phyloP scores from a whole-genome alignment of 1,140 invertebrate species.

The Pemphigus obesinymphae region DNA sequence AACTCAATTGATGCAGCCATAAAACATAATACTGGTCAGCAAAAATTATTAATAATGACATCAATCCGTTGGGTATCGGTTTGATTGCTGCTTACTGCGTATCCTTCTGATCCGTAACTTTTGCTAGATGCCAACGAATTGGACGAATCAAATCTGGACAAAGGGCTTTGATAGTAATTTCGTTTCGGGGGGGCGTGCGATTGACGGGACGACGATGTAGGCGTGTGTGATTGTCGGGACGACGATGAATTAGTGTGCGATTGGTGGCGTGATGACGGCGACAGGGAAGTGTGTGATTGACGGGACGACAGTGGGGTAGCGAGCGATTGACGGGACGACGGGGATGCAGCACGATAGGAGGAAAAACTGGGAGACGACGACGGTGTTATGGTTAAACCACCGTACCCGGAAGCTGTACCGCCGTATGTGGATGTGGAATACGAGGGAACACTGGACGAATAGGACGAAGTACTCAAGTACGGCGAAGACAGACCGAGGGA shows the following conservation, averaged over 20 bases:
- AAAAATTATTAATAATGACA: too few relatives aligned
- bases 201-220: neutral
- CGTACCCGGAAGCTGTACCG: slow-evolving; percentile 60
- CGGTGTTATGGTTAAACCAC: slow-evolving; percentile 56
- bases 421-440: slow-evolving; percentile 55
- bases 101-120: slow-evolving; percentile 56
- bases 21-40: too few relatives aligned
- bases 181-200: neutral
- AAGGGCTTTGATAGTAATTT: slow-evolving; percentile 33
- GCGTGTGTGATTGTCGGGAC: neutral
- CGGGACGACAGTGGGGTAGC: neutral
- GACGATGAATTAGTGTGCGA: neutral
- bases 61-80: too few relatives aligned
- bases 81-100: slow-evolving; percentile 58
- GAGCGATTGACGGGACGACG: neutral
- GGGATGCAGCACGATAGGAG: neutral
- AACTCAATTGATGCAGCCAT: too few relatives aligned
- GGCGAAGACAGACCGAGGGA: neutral
- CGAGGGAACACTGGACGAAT: slow-evolving; percentile 17
- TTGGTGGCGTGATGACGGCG: slow-evolving; percentile 3
- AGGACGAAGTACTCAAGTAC: slow-evolving; percentile 9
- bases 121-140: slow-evolving; percentile 44
- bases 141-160: slow-evolving; percentile 43
- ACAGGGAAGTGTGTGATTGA: slow-evolving; percentile 10
- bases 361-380: slow-evolving; percentile 46